Percentiles rank a stretch among this genome's conserved stretches.
Conservation (phyloP, 2,113 vertebrate species). For the Steatornis caripensis region DNA sequence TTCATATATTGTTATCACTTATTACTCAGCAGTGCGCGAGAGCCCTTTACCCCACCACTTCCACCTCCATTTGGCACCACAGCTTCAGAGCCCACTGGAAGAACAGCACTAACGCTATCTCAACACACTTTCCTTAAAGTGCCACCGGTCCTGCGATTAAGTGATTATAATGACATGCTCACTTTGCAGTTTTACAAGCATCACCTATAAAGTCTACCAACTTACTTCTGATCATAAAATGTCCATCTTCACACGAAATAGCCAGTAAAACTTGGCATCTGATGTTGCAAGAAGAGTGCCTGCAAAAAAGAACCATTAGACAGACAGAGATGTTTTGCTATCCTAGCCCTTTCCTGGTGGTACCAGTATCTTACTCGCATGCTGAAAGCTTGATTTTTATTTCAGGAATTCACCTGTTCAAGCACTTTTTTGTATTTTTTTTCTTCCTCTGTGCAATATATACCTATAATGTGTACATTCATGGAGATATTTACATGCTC, state of each 20-base stretch:
- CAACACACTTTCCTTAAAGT: neutral
- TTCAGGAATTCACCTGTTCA: neutral
- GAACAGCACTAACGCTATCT: neutral
- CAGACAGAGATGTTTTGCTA: neutral
- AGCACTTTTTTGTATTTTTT: neutral
- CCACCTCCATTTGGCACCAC: neutral
- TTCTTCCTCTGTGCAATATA: neutral
- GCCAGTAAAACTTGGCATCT: neutral
- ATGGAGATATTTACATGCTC: neutral
- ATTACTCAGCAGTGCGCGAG: neutral
- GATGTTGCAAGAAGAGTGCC: neutral
- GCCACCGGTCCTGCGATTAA: rapidly evolving
- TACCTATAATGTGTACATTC: neutral
- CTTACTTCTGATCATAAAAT: neutral
- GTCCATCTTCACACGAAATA: neutral
- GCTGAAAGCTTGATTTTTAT: neutral
- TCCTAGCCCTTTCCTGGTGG: neutral
- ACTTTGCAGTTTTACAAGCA: neutral
- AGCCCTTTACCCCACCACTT: neutral
- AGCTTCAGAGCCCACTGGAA: neutral
- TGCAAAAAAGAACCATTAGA: neutral
- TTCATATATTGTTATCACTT: neutral
- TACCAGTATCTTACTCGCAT: neutral
- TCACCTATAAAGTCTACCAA: neutral
- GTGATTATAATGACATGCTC: neutral